Percentiles rank a stretch among this genome's conserved stretches.
Evolutionary conservation across 2,113 vertebrate genomes (phyloP).

Genomic region (Psittacara wagleri): DNA sequence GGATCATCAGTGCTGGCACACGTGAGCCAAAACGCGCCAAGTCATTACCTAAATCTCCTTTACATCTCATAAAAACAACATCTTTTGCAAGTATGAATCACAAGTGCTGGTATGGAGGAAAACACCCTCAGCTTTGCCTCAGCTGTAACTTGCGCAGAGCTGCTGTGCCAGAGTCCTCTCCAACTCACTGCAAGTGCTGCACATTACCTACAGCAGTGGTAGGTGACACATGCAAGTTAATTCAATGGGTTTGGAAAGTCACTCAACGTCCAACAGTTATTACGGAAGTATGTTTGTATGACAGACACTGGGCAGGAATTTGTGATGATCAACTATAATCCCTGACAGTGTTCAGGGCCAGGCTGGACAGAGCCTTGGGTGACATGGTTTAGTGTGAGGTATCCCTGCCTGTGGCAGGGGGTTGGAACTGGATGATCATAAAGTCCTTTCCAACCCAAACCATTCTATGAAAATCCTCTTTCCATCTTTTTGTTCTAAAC

Average conservation of each 20-base stretch:
- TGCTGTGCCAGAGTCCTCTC: neutral
- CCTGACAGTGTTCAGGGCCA: neutral
- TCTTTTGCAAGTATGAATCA: neutral
- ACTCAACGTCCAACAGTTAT: neutral
- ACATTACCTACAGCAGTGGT: rapidly evolving
- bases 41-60: neutral
- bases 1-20: neutral
- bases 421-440: neutral
- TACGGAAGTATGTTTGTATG: neutral
- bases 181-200: neutral
- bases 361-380: neutral
- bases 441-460: neutral
- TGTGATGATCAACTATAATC: neutral
- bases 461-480: neutral
- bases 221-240: rapidly evolving
- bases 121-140: neutral
- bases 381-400: rapidly evolving
- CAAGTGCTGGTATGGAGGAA: neutral
- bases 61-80: neutral
- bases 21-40: neutral
- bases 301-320: neutral
- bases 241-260: neutral
- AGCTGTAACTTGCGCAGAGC: neutral
- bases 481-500: neutral
- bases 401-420: neutral